Base-by-base conservation (phyloP, 92 coral and sea anemone genomes). In the Umimayanthus kanabou region DNA sequence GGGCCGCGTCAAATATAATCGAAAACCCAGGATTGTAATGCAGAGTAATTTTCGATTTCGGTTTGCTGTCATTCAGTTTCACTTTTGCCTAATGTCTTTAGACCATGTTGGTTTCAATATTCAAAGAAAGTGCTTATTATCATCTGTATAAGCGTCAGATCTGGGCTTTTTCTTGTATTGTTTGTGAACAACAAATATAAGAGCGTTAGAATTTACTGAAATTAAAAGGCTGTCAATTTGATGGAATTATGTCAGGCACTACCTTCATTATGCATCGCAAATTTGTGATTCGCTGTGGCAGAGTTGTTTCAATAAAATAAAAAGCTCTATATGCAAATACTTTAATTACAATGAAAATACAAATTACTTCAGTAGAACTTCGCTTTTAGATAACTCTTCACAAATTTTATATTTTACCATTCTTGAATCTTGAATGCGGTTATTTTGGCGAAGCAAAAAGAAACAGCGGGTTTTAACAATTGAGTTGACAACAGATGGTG, bases 171-270 rank as follows among this genome's bases (percentile, higher is more conserved):
- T 80, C 30, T 57, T 26, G 57, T 80, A 57, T 80, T 57, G 84
- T 80, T 29, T 53, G 72, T 80, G 70, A 55, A 30, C 72, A 57
- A 57, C 37, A 78, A 78, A 49, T 33, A 55, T 64, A 13, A 79
- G 83, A 50, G 55, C n/a, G 58, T 80, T 80, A 15, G 28, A 55
- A 29, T 25, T 57, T 55, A 18, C 69, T 79, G 55, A 79, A 80
- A 45, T 20, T 53, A 55, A 15, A 33, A 55, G 42, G 71, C 4
- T 80, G 84, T 53, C 84, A 80, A 76, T 23, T 76, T 76, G 53
- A 33, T 30, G 30, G 10, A 55, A 30, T 16, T 6, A 6, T 57
- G 37, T 39, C 72, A 39, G n/a, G 72, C 3, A 9, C 28, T 29
- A 15, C 64, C 49, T 28, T 80, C 67, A 80, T 57, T 11, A 55